phyloP scores from a whole-genome alignment of 2,888 invertebrate species.

The Rugalucina vietnamica region DNA sequence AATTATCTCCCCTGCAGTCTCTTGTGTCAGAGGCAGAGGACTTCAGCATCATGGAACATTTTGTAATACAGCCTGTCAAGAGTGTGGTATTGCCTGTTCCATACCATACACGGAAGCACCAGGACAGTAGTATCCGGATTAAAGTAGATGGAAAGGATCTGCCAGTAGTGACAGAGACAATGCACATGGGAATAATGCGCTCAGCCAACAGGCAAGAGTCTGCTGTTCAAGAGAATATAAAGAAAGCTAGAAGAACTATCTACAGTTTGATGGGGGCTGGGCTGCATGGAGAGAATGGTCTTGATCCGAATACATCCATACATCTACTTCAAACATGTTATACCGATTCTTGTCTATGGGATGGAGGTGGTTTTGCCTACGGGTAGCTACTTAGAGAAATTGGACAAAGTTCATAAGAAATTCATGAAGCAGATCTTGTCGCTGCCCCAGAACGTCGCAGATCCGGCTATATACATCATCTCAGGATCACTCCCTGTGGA shows the following conservation, averaged over 20 bases:
- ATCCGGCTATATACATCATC: too few species aligned
- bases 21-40: neutral
- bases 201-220: neutral
- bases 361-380: too few species aligned
- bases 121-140: too few species aligned
- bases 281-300: slow-evolving; percentile 13
- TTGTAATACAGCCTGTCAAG: neutral
- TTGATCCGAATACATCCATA: slow-evolving; percentile 5
- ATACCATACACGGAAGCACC: too few species aligned
- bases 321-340: too few species aligned
- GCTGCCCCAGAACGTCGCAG: too few species aligned
- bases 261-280: slow-evolving; percentile 17
- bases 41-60: neutral
- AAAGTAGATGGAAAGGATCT: neutral
- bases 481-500: too few species aligned
- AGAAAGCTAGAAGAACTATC: neutral
- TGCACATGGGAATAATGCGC: neutral
- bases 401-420: too few species aligned
- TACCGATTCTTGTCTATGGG: too few species aligned
- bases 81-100: neutral
- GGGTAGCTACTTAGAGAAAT: too few species aligned
- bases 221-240: neutral
- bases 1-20: neutral
- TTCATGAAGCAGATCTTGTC: too few species aligned
- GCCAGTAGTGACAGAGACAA: neutral